Percentiles rank a stretch among this genome's conserved stretches.
These are phyloP conservation scores for Sminthurides aquaticus DNA, from an alignment of 2,888 invertebrate genomes.

Conservation along the genomic window DNA sequence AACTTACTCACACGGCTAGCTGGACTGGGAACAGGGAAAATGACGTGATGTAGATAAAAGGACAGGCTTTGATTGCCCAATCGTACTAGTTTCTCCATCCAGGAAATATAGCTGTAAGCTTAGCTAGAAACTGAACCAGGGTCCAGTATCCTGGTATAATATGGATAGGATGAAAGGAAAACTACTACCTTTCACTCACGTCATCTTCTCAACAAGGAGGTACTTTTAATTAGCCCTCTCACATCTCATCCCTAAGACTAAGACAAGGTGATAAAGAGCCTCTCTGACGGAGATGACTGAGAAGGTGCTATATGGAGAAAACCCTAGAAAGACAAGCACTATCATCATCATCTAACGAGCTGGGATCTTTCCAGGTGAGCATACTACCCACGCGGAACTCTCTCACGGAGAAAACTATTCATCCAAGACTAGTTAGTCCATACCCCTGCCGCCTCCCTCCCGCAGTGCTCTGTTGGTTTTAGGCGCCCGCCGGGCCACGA, in stretches of 20 bases:
- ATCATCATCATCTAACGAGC: not conserved
- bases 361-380: not conserved
- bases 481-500: conserved; percentile 39
- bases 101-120: too few relatives aligned
- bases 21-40: too few relatives aligned
- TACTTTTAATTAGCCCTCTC: not conserved
- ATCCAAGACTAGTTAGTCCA: conserved; percentile 16
- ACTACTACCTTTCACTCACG: not conserved
- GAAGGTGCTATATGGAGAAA: not conserved
- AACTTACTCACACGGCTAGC: too few relatives aligned
- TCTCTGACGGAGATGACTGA: not conserved
- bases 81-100: not conserved
- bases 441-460: conserved; percentile 36
- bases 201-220: too few relatives aligned
- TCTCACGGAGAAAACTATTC: not conserved
- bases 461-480: conserved; percentile 39
- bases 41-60: too few relatives aligned
- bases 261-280: not conserved
- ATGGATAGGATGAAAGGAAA: not conserved
- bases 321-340: not conserved
- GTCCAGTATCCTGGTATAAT: not conserved
- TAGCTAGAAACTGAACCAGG: not conserved
- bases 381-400: not conserved
- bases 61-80: too few relatives aligned
- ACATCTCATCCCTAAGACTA: not conserved